A percentile compares a stretch with the other conserved stretches of the same genome.
Conservation (phyloP, 2,113 vertebrate genomes). For the Hiodon alosoides region DNA sequence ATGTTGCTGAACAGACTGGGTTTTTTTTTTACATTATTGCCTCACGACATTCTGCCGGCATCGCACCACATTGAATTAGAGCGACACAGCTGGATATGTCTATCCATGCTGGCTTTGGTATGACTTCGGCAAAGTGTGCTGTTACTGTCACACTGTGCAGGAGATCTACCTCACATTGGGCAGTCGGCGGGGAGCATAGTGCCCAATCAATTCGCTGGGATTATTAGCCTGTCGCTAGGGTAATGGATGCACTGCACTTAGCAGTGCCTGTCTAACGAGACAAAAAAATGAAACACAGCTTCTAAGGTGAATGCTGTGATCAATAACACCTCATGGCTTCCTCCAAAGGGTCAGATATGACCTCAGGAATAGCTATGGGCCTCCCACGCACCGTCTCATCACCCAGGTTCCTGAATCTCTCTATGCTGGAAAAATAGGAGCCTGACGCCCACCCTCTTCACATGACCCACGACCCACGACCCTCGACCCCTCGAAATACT, state of each 20-base stretch:
- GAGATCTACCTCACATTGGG: slow-evolving; percentile 12
- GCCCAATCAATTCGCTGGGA: slow-evolving; percentile 57
- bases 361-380: slow-evolving; percentile 18
- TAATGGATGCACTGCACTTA: slow-evolving; percentile 44
- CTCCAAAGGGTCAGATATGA: slow-evolving; percentile 31
- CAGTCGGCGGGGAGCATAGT: slow-evolving; percentile 39
- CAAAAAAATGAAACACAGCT: slow-evolving; percentile 2
- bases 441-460: too few relatives aligned
- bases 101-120: neutral
- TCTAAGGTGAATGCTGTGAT: slow-evolving; percentile 27
- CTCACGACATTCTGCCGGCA: too few relatives aligned
- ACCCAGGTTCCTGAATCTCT: too few relatives aligned
- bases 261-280: slow-evolving; percentile 26
- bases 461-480: too few relatives aligned
- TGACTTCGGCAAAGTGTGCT: neutral
- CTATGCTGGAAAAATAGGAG: too few relatives aligned
- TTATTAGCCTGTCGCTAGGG: slow-evolving; percentile 54
- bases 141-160: slow-evolving; percentile 1
- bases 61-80: too few relatives aligned
- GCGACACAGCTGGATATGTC: too few relatives aligned
- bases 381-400: too few relatives aligned
- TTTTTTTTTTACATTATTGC: too few relatives aligned
- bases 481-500: too few relatives aligned
- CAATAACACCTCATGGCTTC: slow-evolving; percentile 26
- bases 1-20: too few relatives aligned